These are phyloP conservation scores for Acrobasis consociella DNA, from an alignment of 2,888 invertebrate species.

Conservation along the genomic window DNA sequence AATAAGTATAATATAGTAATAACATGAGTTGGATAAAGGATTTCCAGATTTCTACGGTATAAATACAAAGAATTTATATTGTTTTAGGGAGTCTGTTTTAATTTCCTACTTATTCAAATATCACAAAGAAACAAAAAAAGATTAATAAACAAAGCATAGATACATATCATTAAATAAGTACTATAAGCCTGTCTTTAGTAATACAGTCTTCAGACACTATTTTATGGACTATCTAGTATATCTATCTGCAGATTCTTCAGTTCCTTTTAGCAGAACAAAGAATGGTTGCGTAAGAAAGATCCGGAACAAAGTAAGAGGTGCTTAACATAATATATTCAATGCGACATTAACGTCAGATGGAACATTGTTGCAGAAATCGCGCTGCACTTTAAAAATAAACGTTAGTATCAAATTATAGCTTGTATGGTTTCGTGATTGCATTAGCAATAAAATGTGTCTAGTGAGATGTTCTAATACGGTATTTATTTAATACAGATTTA, in stretches of 20 bases:
- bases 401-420: constrained; percentile 30
- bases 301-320: constrained; percentile 38
- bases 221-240: constrained; percentile 13
- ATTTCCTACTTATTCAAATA: too few species aligned
- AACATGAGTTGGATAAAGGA: too few species aligned
- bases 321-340: constrained; percentile 34
- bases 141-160: neutral
- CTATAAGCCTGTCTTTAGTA: neutral
- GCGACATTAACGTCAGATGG: constrained; percentile 27
- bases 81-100: too few species aligned
- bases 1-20: too few species aligned
- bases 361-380: constrained; percentile 26
- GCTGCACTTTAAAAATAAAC: constrained; percentile 26
- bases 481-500: too few species aligned
- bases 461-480: too few species aligned
- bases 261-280: constrained; percentile 32
- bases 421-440: neutral
- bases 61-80: too few species aligned
- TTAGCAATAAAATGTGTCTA: neutral
- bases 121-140: neutral
- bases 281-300: constrained; percentile 32
- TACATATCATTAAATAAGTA: neutral
- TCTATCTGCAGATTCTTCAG: neutral
- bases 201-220: constrained; percentile 9
- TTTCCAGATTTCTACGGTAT: too few species aligned